Evolutionary conservation across 1,140 invertebrate species (phyloP).

Genomic region (Drosophila nebulosa): DNA sequence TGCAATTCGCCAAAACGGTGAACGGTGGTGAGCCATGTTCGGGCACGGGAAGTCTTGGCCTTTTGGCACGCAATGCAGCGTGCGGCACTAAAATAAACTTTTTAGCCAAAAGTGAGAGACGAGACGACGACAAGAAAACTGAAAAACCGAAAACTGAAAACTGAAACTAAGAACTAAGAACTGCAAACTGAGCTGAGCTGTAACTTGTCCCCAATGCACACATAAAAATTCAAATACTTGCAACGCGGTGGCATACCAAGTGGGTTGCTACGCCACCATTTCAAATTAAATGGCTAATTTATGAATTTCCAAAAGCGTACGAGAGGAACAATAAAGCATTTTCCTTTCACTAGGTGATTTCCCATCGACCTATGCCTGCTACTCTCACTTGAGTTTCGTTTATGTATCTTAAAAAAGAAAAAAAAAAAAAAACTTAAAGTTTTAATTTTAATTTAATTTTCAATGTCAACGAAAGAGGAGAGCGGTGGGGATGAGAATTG

Average conservation of each 20-base stretch:
- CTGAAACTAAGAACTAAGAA: too few relatives aligned
- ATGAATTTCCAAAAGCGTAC: conserved; percentile 49
- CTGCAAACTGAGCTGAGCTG: conserved; percentile 10
- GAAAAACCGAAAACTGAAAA: conserved; percentile 23
- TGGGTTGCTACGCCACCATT: conserved; percentile 17
- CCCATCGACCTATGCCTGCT: too few relatives aligned
- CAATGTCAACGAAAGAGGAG: conserved; percentile 13
- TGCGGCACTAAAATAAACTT: conserved; percentile 56
- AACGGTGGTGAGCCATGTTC: neutral
- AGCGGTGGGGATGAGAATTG: conserved; percentile 1
- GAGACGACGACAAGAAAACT: conserved; percentile 18
- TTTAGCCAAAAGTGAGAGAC: conserved; percentile 41
- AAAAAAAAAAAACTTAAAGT: neutral
- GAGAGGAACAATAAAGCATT: neutral
- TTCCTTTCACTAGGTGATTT: too few relatives aligned
- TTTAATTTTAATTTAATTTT: conserved; percentile 37
- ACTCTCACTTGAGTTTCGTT: too few relatives aligned
- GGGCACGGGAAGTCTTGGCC: conserved; percentile 9
- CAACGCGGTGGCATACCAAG: conserved; percentile 56
- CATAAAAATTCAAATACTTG: conserved; percentile 75
- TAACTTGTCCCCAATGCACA: conserved; percentile 61
- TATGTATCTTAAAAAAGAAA: too few relatives aligned
- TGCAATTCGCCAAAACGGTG: conserved; percentile 1
- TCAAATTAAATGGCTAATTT: conserved; percentile 63
- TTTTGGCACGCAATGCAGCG: conserved; percentile 60